Evolutionary conservation across 2,113 vertebrate genomes (phyloP).

Genomic region (Nothoprocta pentlandii): DNA sequence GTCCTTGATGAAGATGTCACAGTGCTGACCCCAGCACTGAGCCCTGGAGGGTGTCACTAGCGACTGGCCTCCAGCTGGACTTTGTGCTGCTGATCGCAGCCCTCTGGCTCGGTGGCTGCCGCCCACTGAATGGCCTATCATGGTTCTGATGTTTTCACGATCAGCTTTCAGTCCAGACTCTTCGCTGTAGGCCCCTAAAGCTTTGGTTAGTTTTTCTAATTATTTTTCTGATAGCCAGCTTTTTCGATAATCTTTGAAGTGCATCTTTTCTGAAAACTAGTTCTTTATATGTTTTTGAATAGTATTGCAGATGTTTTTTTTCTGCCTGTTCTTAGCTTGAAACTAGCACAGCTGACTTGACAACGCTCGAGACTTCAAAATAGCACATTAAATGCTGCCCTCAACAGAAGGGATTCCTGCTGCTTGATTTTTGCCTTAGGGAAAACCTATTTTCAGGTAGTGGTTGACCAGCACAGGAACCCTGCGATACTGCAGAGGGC

Average conservation of each 20-base stretch:
- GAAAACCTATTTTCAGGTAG: not conserved
- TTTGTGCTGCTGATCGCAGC: too few species aligned
- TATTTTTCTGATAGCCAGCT: not conserved
- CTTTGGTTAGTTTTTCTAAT: not conserved
- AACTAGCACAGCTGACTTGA: not conserved
- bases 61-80: too few species aligned
- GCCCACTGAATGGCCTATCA: not conserved
- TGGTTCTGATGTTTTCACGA: not conserved
- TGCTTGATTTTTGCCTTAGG: not conserved
- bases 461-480: not conserved
- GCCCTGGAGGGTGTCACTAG: too few species aligned
- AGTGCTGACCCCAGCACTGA: too few species aligned
- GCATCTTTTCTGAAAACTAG: not conserved
- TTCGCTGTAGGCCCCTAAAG: not conserved
- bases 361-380: not conserved
- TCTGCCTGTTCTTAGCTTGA: not conserved
- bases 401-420: not conserved
- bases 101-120: not conserved
- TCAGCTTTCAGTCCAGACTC: not conserved
- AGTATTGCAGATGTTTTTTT: not conserved
- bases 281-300: not conserved
- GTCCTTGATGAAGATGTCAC: too few species aligned
- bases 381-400: not conserved
- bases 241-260: not conserved
- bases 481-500: not conserved